A percentile compares a stretch with the other conserved stretches of the same genome.
Conservation (phyloP, 2,113 vertebrate genomes). For the Aptenodytes forsteri region DNA sequence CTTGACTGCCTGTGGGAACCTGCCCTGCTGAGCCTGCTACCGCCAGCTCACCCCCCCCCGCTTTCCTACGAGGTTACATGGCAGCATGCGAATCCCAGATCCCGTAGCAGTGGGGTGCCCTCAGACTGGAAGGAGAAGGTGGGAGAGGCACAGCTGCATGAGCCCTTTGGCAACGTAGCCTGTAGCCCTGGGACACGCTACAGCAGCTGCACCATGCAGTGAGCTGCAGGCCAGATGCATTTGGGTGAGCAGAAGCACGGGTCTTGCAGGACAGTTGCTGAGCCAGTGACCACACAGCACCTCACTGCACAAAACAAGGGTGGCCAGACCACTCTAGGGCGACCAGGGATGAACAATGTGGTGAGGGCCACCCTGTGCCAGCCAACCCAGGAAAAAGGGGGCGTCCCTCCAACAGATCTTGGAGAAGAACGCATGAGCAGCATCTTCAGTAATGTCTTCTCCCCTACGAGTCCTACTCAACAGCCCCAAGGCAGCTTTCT, state of each 20-base stretch:
- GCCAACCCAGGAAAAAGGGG: neutral
- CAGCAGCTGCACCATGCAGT: neutral
- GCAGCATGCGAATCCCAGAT: neutral
- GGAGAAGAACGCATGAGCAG: neutral
- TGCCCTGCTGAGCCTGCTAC: neutral
- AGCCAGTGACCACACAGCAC: neutral
- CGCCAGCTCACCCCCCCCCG: rapidly evolving
- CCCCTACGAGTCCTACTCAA: neutral
- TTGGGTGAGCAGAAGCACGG: neutral
- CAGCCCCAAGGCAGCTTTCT: neutral
- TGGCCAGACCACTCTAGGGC: neutral
- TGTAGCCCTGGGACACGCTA: neutral
- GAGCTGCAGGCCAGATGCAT: neutral
- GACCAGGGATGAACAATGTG: neutral
- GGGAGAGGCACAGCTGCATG: neutral
- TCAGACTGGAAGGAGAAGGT: neutral
- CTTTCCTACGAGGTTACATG: neutral
- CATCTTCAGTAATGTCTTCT: neutral
- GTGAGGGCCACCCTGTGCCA: neutral
- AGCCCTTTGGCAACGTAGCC: neutral
- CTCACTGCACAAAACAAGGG: neutral
- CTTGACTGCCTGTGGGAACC: neutral
- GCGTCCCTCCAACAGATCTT: neutral
- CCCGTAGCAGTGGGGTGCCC: neutral
- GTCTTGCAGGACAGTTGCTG: neutral